These are phyloP conservation scores for Noctua janthe DNA, from an alignment of 2,888 invertebrate genomes.

Conservation along the genomic window DNA sequence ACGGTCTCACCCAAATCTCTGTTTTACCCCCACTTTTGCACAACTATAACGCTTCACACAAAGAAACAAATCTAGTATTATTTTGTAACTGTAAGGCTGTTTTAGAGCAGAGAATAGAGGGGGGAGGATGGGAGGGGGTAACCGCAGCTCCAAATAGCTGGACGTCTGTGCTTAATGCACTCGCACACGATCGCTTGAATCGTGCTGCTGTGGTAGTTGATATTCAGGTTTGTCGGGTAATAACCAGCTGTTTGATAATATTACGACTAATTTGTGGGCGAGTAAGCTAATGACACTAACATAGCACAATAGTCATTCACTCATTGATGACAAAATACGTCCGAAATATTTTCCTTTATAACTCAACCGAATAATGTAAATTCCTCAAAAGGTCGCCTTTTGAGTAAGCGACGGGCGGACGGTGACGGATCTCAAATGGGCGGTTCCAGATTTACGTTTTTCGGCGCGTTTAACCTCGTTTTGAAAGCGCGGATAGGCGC, in stretches of 20 bases:
- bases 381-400: not conserved
- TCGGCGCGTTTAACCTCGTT: not conserved
- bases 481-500: too few species aligned
- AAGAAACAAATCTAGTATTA: constrained; percentile 21
- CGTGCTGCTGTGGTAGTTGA: not conserved
- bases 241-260: not conserved
- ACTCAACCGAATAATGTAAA: not conserved
- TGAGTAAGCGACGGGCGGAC: too few species aligned
- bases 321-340: not conserved
- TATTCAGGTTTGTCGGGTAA: not conserved
- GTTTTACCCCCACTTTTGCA: too few species aligned
- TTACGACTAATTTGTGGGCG: too few species aligned
- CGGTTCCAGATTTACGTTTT: not conserved
- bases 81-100: constrained; percentile 4
- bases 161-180: constrained; percentile 38
- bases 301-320: not conserved
- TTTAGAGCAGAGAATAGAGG: constrained; percentile 14
- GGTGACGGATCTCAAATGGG: too few species aligned
- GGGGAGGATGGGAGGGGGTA: not conserved
- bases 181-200: constrained; percentile 7
- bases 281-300: not conserved
- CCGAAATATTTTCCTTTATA: not conserved
- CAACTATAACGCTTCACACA: not conserved
- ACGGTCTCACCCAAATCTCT: not conserved
- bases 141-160: constrained; percentile 34